These are phyloP conservation scores for Passer domesticus DNA, from an alignment of 2,113 vertebrate species.

Conservation along the genomic window DNA sequence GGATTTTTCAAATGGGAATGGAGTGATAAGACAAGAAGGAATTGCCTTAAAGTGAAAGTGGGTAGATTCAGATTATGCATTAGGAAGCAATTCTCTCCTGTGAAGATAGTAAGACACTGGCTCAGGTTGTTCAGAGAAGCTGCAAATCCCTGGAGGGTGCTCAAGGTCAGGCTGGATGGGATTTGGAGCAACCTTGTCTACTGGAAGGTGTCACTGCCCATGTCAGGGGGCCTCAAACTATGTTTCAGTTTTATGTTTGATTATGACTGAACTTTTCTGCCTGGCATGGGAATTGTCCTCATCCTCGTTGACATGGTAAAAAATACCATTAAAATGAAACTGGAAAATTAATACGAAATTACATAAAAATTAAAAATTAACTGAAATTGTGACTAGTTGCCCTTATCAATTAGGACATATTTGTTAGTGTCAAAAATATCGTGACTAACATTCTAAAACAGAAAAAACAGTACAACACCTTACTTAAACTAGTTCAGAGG, in stretches of 20 bases:
- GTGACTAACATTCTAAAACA: not conserved
- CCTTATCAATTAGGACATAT: not conserved
- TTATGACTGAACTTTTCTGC: not conserved
- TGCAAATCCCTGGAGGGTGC: not conserved
- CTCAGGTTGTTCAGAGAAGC: not conserved
- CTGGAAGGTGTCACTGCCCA: not conserved
- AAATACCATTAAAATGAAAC: not conserved
- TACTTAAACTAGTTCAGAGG: not conserved
- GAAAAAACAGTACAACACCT: not conserved
- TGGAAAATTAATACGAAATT: not conserved
- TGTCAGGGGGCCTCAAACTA: not conserved
- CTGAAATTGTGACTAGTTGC: not conserved
- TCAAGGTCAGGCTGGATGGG: not conserved
- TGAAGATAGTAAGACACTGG: too few species aligned
- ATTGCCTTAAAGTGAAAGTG: not conserved
- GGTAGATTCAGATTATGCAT: not conserved
- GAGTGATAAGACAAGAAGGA: not conserved
- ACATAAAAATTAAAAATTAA: not conserved
- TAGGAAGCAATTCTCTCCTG: not conserved
- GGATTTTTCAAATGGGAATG: not conserved
- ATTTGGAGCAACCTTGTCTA: not conserved
- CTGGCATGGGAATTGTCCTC: not conserved
- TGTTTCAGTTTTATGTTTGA: not conserved
- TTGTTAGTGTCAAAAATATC: not conserved
- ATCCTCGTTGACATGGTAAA: not conserved